A percentile compares a stretch with the other conserved stretches of the same genome.
These are phyloP conservation scores for Tenualosa thibaudeaui DNA, from an alignment of 2,797 vertebrate genomes.

Conservation along the genomic window DNA sequence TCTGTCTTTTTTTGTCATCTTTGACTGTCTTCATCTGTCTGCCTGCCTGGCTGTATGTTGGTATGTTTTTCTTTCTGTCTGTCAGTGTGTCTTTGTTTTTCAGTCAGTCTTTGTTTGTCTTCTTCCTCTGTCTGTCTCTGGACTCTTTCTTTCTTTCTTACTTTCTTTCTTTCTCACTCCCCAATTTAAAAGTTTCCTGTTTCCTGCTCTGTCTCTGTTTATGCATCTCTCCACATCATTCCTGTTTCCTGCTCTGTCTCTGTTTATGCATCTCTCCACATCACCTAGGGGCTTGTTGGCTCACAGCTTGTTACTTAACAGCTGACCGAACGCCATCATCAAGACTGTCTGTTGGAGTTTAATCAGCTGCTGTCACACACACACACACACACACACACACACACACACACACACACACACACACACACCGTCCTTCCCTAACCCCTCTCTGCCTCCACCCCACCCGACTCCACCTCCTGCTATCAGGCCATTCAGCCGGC, in stretches of 20 bases:
- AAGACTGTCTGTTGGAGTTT: conserved; percentile 3
- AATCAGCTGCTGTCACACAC: background rate
- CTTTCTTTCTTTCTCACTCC: background rate
- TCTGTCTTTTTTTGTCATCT: background rate
- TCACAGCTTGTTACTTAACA: conserved; percentile 9
- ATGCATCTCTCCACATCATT: no score
- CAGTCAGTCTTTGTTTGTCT: background rate
- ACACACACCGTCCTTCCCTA: background rate
- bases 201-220: background rate
- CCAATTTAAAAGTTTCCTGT: background rate
- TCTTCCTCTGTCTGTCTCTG: background rate
- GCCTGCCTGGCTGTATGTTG: background rate
- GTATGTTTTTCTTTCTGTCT: background rate
- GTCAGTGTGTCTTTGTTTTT: background rate
- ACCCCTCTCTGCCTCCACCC: background rate
- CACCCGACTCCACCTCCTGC: background rate
- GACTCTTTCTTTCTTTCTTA: background rate
- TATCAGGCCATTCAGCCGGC: background rate
- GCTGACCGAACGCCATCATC: background rate
- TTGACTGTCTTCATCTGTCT: background rate
- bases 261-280: background rate
- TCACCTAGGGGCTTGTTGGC: background rate
- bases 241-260: background rate
- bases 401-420: no score
- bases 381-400: no score